Conservation (phyloP, 1,140 invertebrate genomes). For the Euura saliciscinereae region DNA sequence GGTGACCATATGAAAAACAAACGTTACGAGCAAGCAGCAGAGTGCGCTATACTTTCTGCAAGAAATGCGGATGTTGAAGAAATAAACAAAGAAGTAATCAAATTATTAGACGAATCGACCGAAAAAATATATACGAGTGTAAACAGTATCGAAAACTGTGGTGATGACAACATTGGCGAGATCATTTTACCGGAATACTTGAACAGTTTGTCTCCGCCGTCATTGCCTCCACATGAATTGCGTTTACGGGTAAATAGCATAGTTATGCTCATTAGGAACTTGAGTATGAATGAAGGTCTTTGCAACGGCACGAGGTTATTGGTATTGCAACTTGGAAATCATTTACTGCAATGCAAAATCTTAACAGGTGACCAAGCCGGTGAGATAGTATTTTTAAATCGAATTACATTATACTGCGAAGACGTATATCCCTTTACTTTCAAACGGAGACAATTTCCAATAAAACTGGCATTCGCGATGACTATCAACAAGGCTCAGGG, state of each 20-base stretch:
- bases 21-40: conserved; percentile 17
- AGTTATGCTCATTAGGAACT: conserved; percentile 28
- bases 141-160: conserved; percentile 21
- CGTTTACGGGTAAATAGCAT: conserved; percentile 37
- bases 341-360: too few species aligned
- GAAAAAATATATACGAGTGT: conserved; percentile 20
- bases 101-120: conserved; percentile 13
- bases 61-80: conserved; percentile 26
- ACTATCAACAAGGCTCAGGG: too few species aligned
- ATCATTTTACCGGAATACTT: conserved; percentile 30
- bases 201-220: too few species aligned
- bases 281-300: conserved; percentile 23
- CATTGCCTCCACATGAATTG: too few species aligned
- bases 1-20: conserved; percentile 12
- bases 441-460: too few species aligned
- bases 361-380: too few species aligned
- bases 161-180: conserved; percentile 16
- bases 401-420: too few species aligned
- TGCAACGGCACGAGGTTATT: conserved; percentile 26
- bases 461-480: too few species aligned
- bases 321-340: conserved; percentile 22
- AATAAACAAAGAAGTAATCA: conserved; percentile 32
- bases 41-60: conserved; percentile 27
- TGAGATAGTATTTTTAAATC: too few species aligned
- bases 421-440: too few species aligned